Percentiles rank a stretch among this genome's conserved stretches.
Evolutionary conservation across 2,797 vertebrate species (phyloP).

Genomic region (Scarus forsteni): DNA sequence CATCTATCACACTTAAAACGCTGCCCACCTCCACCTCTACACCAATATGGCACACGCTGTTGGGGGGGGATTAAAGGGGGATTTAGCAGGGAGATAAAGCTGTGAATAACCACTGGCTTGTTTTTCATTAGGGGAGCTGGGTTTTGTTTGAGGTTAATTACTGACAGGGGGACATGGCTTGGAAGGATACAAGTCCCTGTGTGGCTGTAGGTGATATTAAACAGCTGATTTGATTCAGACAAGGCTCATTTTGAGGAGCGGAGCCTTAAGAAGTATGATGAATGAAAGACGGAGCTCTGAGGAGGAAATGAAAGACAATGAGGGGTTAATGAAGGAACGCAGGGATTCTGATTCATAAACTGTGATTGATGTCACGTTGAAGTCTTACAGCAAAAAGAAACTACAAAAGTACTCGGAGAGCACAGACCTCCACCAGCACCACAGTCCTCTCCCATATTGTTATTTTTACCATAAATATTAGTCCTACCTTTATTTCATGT

Average conservation of each 20-base stretch:
- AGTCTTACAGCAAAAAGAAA: too few relatives aligned
- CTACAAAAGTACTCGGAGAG: too few relatives aligned
- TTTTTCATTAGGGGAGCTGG: slow-evolving; percentile 67
- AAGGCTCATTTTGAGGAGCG: slow-evolving; percentile 48
- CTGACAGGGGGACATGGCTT: slow-evolving; percentile 55
- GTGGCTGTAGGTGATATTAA: slow-evolving; percentile 57
- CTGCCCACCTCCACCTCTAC: slow-evolving; percentile 70
- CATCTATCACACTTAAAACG: slow-evolving; percentile 87
- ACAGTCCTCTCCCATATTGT: too few relatives aligned
- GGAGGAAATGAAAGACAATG: slow-evolving; percentile 23
- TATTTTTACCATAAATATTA: too few relatives aligned
- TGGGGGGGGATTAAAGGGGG: slow-evolving; percentile 62
- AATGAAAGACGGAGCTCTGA: slow-evolving; percentile 12
- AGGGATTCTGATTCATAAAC: too few relatives aligned
- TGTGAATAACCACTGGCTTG: slow-evolving; percentile 55
- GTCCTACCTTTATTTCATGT: too few relatives aligned
- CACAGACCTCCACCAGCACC: too few relatives aligned
- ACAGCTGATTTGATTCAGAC: slow-evolving; percentile 65
- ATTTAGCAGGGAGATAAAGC: slow-evolving; percentile 62
- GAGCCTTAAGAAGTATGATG: slow-evolving; percentile 22
- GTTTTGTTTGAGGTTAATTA: slow-evolving; percentile 77
- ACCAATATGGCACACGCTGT: slow-evolving; percentile 59
- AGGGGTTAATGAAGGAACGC: slow-evolving; percentile 7
- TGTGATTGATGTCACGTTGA: too few relatives aligned
- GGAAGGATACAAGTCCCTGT: slow-evolving; percentile 40